Conservation (phyloP, 1,140 invertebrate species). For the Hirudo medicinalis region DNA sequence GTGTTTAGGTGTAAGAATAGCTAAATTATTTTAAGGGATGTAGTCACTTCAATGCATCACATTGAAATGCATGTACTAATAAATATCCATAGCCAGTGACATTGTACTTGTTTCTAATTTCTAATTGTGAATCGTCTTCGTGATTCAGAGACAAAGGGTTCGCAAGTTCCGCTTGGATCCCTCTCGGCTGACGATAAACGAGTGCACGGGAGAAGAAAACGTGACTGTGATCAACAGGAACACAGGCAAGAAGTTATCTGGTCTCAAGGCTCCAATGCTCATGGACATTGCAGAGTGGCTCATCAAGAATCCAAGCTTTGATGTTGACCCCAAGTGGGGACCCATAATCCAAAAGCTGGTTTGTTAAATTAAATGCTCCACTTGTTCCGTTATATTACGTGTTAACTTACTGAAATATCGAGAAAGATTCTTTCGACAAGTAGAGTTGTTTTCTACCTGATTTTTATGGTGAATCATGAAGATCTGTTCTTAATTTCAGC, state of each 20-base stretch:
- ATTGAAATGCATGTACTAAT: no score
- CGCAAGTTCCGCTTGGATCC: slow-evolving; percentile 46
- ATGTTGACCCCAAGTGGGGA: slow-evolving; percentile 92
- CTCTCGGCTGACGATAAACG: slow-evolving; percentile 56
- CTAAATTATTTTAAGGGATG: no score
- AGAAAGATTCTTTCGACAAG: background rate
- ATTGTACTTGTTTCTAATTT: no score
- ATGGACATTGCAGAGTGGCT: slow-evolving; percentile 84
- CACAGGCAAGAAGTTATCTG: slow-evolving; percentile 69
- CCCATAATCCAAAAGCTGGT: slow-evolving; percentile 54
- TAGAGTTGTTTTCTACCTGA: no score
- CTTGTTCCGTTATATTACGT: background rate
- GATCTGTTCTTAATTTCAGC: background rate
- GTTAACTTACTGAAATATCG: background rate
- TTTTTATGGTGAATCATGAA: background rate
- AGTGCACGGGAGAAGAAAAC: slow-evolving; percentile 83
- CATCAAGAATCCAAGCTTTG: slow-evolving; percentile 85
- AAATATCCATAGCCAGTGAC: no score
- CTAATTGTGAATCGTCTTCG: no score
- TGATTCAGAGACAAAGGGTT: background rate
- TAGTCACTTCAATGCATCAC: no score
- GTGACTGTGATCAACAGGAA: slow-evolving; percentile 82
- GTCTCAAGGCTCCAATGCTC: slow-evolving; percentile 79
- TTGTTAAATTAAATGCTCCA: background rate
- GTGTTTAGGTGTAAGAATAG: no score